Evolutionary conservation across 2,888 invertebrate genomes (phyloP).

Genomic region (Sthenelais limicola): DNA sequence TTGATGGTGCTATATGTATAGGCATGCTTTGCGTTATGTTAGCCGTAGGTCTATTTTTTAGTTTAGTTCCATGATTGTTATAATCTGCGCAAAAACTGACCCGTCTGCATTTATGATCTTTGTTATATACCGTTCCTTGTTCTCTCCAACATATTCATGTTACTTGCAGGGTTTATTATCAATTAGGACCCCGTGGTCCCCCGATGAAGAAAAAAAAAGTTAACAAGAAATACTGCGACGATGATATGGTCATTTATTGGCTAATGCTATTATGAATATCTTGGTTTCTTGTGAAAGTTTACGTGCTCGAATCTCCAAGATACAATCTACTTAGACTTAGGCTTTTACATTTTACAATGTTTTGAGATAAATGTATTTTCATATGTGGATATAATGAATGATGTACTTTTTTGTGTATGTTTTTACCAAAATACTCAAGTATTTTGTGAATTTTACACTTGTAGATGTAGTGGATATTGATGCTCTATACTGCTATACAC

Average conservation of each 20-base stretch:
- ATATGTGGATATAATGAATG: constrained; percentile 36
- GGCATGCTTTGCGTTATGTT: too few relatives aligned
- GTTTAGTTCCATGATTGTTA: too few relatives aligned
- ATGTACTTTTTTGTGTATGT: constrained; percentile 37
- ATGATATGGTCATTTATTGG: constrained; percentile 13
- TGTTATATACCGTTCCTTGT: too few relatives aligned
- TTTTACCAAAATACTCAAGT: constrained; percentile 37
- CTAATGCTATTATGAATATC: constrained; percentile 27
- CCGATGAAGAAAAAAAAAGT: too few relatives aligned
- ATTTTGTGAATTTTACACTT: constrained; percentile 39
- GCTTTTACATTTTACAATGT: constrained; percentile 37
- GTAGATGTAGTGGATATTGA: constrained; percentile 8
- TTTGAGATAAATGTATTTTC: constrained; percentile 38
- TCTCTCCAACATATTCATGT: constrained; percentile 1
- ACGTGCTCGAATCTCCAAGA: constrained; percentile 32
- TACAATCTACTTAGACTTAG: constrained; percentile 11
- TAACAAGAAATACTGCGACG: too few relatives aligned
- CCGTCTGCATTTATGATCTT: too few relatives aligned
- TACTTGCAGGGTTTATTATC: constrained; percentile 32
- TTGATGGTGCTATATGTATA: too few relatives aligned
- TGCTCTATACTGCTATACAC: constrained; percentile 32
- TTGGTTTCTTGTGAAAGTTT: constrained; percentile 27
- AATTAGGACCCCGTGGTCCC: too few relatives aligned
- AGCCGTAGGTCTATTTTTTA: too few relatives aligned
- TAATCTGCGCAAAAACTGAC: too few relatives aligned